Evolutionary conservation across 2,888 invertebrate genomes (phyloP), one percentile per base, ranked within the genome.

Genomic region (Lycaena phlaeas): DNA sequence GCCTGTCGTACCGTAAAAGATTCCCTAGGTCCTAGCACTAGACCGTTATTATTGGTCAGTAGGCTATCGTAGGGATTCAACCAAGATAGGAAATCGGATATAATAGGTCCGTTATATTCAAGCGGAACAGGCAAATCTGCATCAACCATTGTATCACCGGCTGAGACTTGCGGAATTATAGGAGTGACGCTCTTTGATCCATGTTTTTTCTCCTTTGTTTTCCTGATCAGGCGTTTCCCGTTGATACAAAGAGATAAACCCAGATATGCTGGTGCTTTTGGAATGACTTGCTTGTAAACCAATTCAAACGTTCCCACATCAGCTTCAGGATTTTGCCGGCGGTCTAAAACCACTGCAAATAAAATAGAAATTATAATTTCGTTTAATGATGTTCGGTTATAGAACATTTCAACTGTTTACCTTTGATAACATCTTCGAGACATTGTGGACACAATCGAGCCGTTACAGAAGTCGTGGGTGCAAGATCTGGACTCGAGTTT

Each of bases 401-500:
- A 12, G 22, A 5, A 40, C 4, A 12, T 6, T 39, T 36, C n/a
- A 22, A 26, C 28, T 38, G 11, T 9, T 29, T 47, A 95, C 96
- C 96, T 92, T 96, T 96, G 30, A 97, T 87, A 2, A 94, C 89
- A 74, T 97, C 97, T 62, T 96, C 95, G 45, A 97, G 86, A 44
- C 95, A 95, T 64, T 92, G 92, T 5, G 93, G 90, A 64, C 96
- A 97, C 60, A 97, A 85, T 37, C 92, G 82, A 0, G 94, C 91
- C 0, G 97, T 97, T 1, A 97, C 94, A 46, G 92, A 93, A 0
- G 96, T 96, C 0, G 94, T 94, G n/a, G 92, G 89, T 9, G 94
- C 93, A 84, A 97, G 88, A 75, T 96, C 94, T 0, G 97, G 97
- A 72, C 95, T 94, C 5, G 95, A 94, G 69, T 97, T 97, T 51